Evolutionary conservation across 2,113 vertebrate genomes (phyloP), one percentile per base, ranked within the genome.

Genomic region (Dipodomys spectabilis): DNA sequence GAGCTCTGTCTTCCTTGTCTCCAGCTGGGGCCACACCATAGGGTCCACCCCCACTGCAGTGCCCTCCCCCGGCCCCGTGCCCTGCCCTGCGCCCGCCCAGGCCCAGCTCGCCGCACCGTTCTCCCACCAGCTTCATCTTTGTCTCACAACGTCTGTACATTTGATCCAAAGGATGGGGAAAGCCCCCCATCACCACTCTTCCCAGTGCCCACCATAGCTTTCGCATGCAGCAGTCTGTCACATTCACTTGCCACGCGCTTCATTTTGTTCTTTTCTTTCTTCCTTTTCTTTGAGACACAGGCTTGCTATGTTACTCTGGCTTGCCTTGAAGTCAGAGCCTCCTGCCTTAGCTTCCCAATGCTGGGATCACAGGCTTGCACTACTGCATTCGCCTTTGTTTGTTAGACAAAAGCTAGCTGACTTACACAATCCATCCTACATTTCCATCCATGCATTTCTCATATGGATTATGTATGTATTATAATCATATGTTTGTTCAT

Each of bases 221-320:
- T 57, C 60, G 4, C 2, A 53, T 53, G 8, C 12, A 53, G 49
- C 49, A 30, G 2, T 64, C 45, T 30, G 18, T 49, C 27, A 28
- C 35, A n/a, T 9, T 2, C 13, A 53, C 1, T 2, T 25, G 32
- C 30, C 53, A 28, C 9, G 74, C 5, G n/a, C 2, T 44, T 81
- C 75, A n/a, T n/a, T 45, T 74, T 45, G 5, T 39, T 39, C 5
- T 39, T 39, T 39, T 39, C 39, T 39, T 39, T 39, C 39, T 39
- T 39, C 6, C 39, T 75, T 83, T 86, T 23, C n/a, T 88, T 93
- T 78, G 65, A 82, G 80, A 81, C 35, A 88, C 60, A 13, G 49
- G 8, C 12, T 53, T 53, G 49, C 49, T 53, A 53, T 13, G 12
- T 53, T 2, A 11, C 49, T 53, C 49, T 12, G 10, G 12, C 49